Evolutionary conservation across 2,797 vertebrate genomes (phyloP).

Genomic region (Acanthopagrus latus): DNA sequence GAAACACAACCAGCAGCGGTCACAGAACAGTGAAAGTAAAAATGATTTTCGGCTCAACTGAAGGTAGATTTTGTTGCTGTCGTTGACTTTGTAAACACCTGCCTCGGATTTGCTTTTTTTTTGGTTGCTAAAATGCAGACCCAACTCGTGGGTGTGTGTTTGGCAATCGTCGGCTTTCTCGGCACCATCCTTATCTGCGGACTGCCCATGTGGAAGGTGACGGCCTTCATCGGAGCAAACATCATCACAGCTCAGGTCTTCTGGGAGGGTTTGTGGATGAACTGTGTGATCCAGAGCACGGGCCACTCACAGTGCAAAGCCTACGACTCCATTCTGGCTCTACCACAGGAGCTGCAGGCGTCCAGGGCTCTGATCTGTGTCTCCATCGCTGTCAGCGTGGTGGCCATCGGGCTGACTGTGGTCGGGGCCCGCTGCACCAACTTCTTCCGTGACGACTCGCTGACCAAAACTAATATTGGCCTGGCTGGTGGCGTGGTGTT

Average conservation of each 20-base stretch:
- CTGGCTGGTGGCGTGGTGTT: constrained; percentile 78
- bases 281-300: constrained; percentile 87
- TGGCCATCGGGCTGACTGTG: constrained; percentile 80
- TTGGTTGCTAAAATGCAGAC: constrained; percentile 70
- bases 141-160: constrained; percentile 76
- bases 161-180: constrained; percentile 82
- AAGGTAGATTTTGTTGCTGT: constrained; percentile 1
- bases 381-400: constrained; percentile 75
- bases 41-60: constrained; percentile 10
- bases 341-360: constrained; percentile 81
- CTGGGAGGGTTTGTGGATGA: constrained; percentile 88
- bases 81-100: not conserved
- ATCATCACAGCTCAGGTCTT: constrained; percentile 84
- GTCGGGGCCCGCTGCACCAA: constrained; percentile 81
- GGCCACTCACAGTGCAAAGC: constrained; percentile 82
- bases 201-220: constrained; percentile 86
- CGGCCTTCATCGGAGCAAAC: constrained; percentile 81
- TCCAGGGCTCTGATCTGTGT: constrained; percentile 80
- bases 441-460: constrained; percentile 71
- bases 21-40: not conserved
- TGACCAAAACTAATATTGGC: constrained; percentile 74
- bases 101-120: not conserved
- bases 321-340: constrained; percentile 83
- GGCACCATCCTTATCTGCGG: constrained; percentile 82
- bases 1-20: constrained; percentile 29